Conservation (phyloP, 2,888 invertebrate genomes). For the Phyto melanocephala region DNA sequence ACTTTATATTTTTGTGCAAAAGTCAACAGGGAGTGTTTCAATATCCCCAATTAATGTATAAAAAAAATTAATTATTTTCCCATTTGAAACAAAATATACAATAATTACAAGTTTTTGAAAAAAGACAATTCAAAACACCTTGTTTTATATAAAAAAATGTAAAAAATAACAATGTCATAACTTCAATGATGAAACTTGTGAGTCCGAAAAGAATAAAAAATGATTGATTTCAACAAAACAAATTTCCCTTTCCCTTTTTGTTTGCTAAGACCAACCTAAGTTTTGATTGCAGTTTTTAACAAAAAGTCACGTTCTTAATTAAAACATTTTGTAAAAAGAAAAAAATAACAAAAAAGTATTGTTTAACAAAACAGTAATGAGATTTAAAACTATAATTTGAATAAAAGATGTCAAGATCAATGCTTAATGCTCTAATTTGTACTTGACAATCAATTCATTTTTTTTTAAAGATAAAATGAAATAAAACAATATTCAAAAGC, state of each 20-base stretch:
- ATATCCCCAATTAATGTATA: no score
- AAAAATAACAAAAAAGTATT: neutral
- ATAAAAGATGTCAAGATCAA: slow-evolving; percentile 2
- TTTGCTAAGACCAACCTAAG: neutral
- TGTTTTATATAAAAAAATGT: neutral
- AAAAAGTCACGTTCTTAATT: slow-evolving; percentile 52
- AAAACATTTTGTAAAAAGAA: neutral
- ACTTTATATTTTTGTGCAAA: no score
- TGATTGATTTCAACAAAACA: neutral
- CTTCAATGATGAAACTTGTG: neutral
- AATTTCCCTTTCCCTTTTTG: slow-evolving; percentile 1
- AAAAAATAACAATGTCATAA: neutral
- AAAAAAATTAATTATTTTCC: no score
- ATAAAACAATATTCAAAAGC: neutral
- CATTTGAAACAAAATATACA: no score
- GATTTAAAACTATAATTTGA: neutral
- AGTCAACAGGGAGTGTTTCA: no score
- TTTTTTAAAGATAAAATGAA: neutral
- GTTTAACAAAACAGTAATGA: neutral
- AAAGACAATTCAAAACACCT: neutral
- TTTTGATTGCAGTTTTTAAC: neutral
- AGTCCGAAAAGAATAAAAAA: neutral
- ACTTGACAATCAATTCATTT: neutral
- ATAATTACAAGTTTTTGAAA: no score
- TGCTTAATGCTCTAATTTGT: neutral